Conservation (phyloP, 2,797 vertebrate genomes). For the Bradypus variegatus region DNA sequence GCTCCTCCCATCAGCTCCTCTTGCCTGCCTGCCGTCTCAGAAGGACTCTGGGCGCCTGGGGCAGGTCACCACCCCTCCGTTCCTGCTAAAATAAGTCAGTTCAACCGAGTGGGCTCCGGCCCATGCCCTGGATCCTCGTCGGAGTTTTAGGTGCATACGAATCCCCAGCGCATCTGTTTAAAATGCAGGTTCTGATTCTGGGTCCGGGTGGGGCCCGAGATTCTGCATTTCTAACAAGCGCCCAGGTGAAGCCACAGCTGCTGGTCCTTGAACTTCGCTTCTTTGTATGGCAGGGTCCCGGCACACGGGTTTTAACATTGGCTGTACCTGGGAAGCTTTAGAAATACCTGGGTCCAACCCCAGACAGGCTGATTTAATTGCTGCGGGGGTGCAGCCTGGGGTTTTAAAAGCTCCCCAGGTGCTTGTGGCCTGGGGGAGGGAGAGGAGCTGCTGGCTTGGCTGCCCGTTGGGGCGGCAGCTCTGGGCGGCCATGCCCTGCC, state of each 20-base stretch:
- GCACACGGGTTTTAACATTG: background rate
- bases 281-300: background rate
- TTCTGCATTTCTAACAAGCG: background rate
- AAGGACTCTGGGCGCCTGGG: too few species aligned
- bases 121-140: background rate
- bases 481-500: too few species aligned
- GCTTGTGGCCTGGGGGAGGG: background rate
- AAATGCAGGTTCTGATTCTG: background rate
- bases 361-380: background rate
- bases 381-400: background rate
- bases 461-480: background rate
- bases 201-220: too few species aligned
- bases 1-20: background rate
- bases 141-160: background rate
- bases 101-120: too few species aligned
- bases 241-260: background rate
- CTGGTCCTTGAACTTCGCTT: background rate
- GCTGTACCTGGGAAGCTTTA: background rate
- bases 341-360: too few species aligned
- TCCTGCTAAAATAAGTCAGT: background rate
- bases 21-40: too few species aligned
- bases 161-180: background rate
- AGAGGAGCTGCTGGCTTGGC: too few species aligned
- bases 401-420: background rate
- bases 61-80: background rate